Evolutionary conservation across 2,113 vertebrate genomes (phyloP).

Genomic region (Tupaia chinensis): DNA sequence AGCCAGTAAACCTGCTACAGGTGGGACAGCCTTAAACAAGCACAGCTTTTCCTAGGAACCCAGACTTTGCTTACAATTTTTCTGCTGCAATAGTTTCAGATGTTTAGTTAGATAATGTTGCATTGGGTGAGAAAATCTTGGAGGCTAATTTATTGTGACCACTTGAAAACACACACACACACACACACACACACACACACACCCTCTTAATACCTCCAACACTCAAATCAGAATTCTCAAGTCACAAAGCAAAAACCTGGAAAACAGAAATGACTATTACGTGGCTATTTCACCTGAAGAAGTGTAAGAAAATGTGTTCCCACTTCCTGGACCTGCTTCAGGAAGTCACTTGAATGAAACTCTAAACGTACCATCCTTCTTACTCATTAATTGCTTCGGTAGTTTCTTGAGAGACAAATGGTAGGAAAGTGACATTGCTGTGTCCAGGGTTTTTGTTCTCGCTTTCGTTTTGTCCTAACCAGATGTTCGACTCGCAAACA

Average conservation of each 20-base stretch:
- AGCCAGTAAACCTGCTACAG: not conserved
- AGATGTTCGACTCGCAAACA: slow-evolving; percentile 28
- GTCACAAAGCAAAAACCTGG: not conserved
- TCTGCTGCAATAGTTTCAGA: not conserved
- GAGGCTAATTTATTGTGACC: not conserved
- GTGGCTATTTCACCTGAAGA: not conserved
- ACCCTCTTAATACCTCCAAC: not conserved
- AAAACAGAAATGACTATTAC: not conserved
- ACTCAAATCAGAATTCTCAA: not conserved
- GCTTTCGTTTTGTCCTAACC: not conserved
- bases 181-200: not conserved
- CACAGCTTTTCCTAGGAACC: not conserved
- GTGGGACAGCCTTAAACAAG: slow-evolving; percentile 22
- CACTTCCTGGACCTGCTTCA: not conserved
- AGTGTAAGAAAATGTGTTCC: not conserved
- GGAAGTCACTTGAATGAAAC: not conserved
- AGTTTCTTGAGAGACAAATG: not conserved
- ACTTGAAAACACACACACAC: not conserved
- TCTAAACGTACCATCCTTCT: not conserved
- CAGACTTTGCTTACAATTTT: not conserved
- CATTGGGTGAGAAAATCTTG: not conserved
- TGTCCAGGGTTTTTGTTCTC: not conserved
- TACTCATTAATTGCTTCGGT: not conserved
- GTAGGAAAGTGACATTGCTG: not conserved
- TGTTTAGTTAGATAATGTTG: not conserved